phyloP scores from a whole-genome alignment of 2,113 vertebrate genomes.

The Nesospiza acunhae region DNA sequence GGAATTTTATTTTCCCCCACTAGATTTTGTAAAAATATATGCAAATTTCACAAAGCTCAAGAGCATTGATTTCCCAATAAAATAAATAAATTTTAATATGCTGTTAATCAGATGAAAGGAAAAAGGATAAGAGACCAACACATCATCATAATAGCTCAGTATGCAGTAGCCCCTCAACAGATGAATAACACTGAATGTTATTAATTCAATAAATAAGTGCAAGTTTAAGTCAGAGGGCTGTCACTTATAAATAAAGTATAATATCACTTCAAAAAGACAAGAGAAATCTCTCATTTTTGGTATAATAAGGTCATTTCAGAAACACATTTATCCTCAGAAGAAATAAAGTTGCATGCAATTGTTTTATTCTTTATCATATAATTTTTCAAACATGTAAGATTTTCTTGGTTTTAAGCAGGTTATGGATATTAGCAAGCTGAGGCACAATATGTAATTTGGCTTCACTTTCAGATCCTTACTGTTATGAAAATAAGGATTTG shows the following conservation, averaged over 20 bases:
- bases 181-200: background rate
- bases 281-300: background rate
- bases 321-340: background rate
- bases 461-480: background rate
- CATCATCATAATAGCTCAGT: background rate
- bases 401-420: background rate
- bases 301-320: background rate
- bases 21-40: background rate
- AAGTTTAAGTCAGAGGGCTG: background rate
- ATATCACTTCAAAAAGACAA: background rate
- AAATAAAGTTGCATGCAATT: background rate
- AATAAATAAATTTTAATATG: background rate
- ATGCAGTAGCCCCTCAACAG: background rate
- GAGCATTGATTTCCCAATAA: background rate
- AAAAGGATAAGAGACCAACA: background rate
- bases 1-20: background rate
- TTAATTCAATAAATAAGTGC: background rate
- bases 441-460: background rate
- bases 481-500: background rate
- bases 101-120: background rate
- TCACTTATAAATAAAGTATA: background rate
- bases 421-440: background rate
- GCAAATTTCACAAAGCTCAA: background rate
- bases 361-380: fast-evolving
- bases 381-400: background rate